Evolutionary conservation across 2,888 invertebrate species (phyloP), one percentile per base, ranked within the genome.

Genomic region (Caradrina clavipalpis): DNA sequence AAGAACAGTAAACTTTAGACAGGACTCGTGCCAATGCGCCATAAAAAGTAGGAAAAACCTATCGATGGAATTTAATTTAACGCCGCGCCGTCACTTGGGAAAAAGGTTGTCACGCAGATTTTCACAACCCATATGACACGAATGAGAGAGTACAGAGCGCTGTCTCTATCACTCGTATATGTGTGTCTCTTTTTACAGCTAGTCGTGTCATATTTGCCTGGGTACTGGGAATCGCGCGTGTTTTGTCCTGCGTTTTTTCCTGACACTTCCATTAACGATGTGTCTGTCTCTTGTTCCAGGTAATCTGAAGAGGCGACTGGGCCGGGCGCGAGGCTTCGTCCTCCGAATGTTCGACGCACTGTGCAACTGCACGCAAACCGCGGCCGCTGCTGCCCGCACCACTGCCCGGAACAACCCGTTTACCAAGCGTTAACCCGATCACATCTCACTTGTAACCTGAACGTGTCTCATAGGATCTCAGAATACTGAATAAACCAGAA

Each of bases 311-410:
- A 95, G 96, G 88, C 96, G 97, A 78, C 92, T 97, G 70, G 97
- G 97, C 2, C 94, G 97, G 22, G 97, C 97, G 39, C 94, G 97
- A 50, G 97, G 97, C 50, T 96, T 97, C 85, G 96, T 97, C 15
- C 93, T 97, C 61, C 96, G 97, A 73, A 94, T 97, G 88, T 97
- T 97, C 83, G 97, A 97, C 88, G 96, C 97, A 8, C 96, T 97
- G 57, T 97, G 97, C 91, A 97, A 97, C 91, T 97, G 97, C 85
- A 97, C 97, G 71, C 97, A 97, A 84, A 96, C 96, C 0, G 92
- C 92, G 22, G 96, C 97, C 8, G 94, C 96, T 17, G 96, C 97
- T 53, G 96, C 97, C 4, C 92, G 95, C 80, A 93, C 94, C 47
- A 93, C 92, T 66, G 95, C 95, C 17, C 91, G 95, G 64, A 95